These are phyloP conservation scores for Dicerorhinus sumatrensis DNA, from an alignment of 2,113 vertebrate species.

Conservation along the genomic window DNA sequence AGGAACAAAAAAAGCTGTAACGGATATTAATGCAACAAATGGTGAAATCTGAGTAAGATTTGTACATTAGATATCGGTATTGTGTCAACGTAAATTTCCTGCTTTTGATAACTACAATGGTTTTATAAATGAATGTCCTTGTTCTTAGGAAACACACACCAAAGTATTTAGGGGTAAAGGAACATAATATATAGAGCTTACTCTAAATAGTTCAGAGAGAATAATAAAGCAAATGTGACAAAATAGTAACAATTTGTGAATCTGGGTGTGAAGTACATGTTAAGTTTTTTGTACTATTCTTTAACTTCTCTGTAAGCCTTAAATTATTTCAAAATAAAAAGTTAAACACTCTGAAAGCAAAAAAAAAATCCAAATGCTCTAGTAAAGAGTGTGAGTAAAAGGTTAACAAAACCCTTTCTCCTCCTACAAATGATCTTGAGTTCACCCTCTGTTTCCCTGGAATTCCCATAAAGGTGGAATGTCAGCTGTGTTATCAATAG, in stretches of 20 bases:
- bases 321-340: constrained; percentile 32
- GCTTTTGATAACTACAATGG: neutral
- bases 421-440: neutral
- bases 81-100: neutral
- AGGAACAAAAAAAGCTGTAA: neutral
- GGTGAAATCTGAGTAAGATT: neutral
- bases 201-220: neutral
- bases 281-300: neutral
- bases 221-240: neutral
- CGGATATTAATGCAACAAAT: neutral
- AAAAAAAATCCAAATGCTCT: neutral
- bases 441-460: neutral
- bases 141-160: neutral
- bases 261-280: neutral
- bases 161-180: neutral
- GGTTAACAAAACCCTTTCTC: neutral
- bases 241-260: neutral
- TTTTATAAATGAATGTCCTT: neutral
- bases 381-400: neutral
- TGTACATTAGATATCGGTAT: neutral
- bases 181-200: neutral
- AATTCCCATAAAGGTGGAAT: neutral
- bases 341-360: neutral
- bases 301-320: neutral
- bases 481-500: neutral